phyloP scores from a whole-genome alignment of 2,113 vertebrate species.

The Xenopus tropicalis region DNA sequence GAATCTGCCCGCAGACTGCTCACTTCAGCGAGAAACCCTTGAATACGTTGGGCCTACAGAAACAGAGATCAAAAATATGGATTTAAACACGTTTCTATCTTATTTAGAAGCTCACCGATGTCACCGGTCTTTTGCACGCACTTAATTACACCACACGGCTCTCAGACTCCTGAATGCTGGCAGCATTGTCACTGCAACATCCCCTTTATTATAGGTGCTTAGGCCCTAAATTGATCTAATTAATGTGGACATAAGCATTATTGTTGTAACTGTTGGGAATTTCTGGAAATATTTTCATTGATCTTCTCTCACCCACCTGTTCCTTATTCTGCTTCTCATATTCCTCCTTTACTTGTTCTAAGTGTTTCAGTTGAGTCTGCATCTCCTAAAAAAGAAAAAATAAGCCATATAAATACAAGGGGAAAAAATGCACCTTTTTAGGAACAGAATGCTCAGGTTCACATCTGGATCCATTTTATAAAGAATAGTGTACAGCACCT shows the following conservation, averaged over 20 bases:
- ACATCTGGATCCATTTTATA: no score
- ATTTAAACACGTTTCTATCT: not conserved
- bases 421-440: no score
- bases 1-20: constrained; percentile 56
- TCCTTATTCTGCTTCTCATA: constrained; percentile 63
- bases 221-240: no score
- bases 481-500: no score
- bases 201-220: no score
- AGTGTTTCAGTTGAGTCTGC: constrained; percentile 56
- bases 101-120: not conserved
- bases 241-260: no score
- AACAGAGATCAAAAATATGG: not conserved
- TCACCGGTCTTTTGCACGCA: not conserved
- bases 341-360: constrained; percentile 59
- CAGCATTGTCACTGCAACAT: no score
- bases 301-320: constrained; percentile 50
- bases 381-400: constrained; percentile 54
- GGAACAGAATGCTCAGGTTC: no score
- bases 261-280: no score
- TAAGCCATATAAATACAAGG: no score
- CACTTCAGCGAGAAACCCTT: constrained; percentile 56
- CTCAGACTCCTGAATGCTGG: no score
- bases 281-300: no score
- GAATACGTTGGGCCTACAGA: constrained; percentile 56
- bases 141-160: not conserved